Conservation (phyloP, 2,888 invertebrate genomes). For the Suillia variegata region DNA sequence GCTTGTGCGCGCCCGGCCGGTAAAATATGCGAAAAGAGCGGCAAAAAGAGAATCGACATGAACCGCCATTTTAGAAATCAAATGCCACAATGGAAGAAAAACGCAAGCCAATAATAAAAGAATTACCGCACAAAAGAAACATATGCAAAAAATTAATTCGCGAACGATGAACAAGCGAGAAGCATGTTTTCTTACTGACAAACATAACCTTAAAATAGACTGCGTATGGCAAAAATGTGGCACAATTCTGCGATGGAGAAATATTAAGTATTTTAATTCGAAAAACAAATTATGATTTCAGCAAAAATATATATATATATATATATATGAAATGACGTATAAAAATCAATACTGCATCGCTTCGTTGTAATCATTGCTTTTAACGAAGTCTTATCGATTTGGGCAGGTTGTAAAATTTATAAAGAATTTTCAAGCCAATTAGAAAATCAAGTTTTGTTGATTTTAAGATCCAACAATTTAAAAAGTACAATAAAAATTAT, state of each 20-base stretch:
- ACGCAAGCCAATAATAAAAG: conserved; percentile 23
- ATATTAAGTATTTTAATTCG: too few relatives aligned
- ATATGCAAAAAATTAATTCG: conserved; percentile 36
- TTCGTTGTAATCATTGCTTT: background rate
- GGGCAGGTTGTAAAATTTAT: too few relatives aligned
- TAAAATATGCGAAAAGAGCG: conserved; percentile 21
- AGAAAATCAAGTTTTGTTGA: too few relatives aligned
- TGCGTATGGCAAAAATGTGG: too few relatives aligned
- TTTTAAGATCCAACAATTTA: background rate
- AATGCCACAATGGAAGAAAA: too few relatives aligned
- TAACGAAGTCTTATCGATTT: conserved; percentile 15
- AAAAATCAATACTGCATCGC: background rate
- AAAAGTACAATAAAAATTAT: background rate
- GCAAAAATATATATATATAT: too few relatives aligned
- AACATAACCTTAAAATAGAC: conserved; percentile 41
- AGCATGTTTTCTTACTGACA: conserved; percentile 25
- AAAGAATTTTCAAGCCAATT: background rate
- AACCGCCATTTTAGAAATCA: conserved; percentile 44
- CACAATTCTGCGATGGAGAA: too few relatives aligned
- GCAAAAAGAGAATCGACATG: conserved; percentile 23
- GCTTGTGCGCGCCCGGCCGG: too few relatives aligned
- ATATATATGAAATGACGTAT: background rate
- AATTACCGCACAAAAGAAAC: conserved; percentile 25
- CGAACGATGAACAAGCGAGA: too few relatives aligned
- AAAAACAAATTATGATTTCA: too few relatives aligned